phyloP scores from a whole-genome alignment of 2,888 invertebrate genomes.

The Napeogenes sylphis region DNA sequence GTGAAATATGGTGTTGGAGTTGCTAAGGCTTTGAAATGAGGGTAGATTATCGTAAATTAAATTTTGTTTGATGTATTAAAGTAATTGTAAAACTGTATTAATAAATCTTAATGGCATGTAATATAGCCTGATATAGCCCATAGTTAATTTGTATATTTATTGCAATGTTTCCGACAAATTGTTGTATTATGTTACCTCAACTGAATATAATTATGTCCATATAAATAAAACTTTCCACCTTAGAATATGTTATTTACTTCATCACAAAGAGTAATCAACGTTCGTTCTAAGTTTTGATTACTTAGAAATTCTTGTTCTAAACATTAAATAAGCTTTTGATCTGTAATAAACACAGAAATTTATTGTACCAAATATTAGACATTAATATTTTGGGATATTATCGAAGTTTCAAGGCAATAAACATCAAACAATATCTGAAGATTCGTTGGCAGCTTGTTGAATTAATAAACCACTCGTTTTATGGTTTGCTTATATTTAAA shows the following conservation, averaged over 20 bases:
- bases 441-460: slow-evolving; percentile 4
- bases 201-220: neutral
- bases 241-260: slow-evolving; percentile 1
- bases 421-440: slow-evolving; percentile 5
- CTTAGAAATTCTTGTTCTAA: slow-evolving; percentile 35
- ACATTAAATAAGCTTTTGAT: slow-evolving; percentile 24
- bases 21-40: slow-evolving; percentile 1
- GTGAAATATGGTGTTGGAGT: slow-evolving; percentile 12
- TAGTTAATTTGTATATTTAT: too few species aligned
- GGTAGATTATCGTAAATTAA: neutral
- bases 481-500: neutral
- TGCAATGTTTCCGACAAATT: neutral
- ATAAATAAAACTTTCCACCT: neutral
- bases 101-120: too few species aligned
- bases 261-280: slow-evolving; percentile 4
- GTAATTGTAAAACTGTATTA: too few species aligned
- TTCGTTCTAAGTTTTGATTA: slow-evolving; percentile 32
- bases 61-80: too few species aligned
- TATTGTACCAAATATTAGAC: slow-evolving; percentile 1
- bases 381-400: slow-evolving; percentile 3
- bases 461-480: slow-evolving; percentile 4
- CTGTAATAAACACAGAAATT: slow-evolving; percentile 22
- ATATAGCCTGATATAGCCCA: too few species aligned
- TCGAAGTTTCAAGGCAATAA: slow-evolving; percentile 5
- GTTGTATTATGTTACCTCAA: slow-evolving; percentile 8